Evolutionary conservation across 2,888 invertebrate genomes (phyloP).

Genomic region (Himalopsyche anomala): DNA sequence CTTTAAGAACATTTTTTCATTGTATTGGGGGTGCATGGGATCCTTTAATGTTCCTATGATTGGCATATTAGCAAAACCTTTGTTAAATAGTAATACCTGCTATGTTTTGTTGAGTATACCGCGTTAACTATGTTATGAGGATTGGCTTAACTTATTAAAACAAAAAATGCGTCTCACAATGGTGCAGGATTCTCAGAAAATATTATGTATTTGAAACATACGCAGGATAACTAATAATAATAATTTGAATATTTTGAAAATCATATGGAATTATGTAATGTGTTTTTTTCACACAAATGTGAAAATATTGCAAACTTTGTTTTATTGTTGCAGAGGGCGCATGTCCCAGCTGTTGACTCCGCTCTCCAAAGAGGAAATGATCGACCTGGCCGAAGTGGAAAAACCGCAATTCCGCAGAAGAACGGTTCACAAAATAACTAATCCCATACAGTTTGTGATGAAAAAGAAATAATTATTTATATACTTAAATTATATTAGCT

Average conservation of each 20-base stretch:
- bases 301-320: not conserved
- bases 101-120: too few species aligned
- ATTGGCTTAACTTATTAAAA: too few species aligned
- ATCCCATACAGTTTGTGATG: conserved; percentile 59
- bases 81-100: too few species aligned
- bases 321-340: conserved; percentile 53
- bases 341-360: conserved; percentile 62
- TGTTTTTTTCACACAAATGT: not conserved
- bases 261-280: too few species aligned
- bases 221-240: too few species aligned
- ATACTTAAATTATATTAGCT: conserved; percentile 15
- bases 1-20: not conserved
- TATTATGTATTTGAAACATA: too few species aligned
- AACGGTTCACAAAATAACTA: conserved; percentile 56
- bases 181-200: too few species aligned
- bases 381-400: conserved; percentile 47
- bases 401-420: conserved; percentile 55
- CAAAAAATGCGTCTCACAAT: too few species aligned
- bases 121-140: too few species aligned
- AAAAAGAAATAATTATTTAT: conserved; percentile 61
- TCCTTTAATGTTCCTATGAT: not conserved
- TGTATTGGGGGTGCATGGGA: not conserved
- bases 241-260: too few species aligned
- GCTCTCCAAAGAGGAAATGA: conserved; percentile 61
- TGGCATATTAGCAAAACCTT: too few species aligned